A percentile compares a stretch with the other conserved stretches of the same genome.
Evolutionary conservation across 2,888 invertebrate species (phyloP).

Genomic region (Prosopocoilus inquinatus): DNA sequence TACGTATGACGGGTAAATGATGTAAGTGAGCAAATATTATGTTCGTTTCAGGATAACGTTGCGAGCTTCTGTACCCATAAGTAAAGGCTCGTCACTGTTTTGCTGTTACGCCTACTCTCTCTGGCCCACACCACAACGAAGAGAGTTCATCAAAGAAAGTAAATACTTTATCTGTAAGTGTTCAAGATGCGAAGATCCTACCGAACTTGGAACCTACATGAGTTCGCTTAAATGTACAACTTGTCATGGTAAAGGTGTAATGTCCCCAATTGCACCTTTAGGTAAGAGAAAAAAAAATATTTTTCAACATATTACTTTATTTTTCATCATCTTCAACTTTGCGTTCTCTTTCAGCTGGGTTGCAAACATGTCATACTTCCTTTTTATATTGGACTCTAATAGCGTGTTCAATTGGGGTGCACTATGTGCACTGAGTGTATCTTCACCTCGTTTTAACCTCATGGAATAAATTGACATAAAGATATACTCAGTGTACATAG

Average conservation of each 20-base stretch:
- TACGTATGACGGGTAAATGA: too few relatives aligned
- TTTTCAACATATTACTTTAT: too few relatives aligned
- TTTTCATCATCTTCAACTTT: too few relatives aligned
- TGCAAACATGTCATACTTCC: too few relatives aligned
- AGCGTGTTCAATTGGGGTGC: too few relatives aligned
- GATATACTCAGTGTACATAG: too few relatives aligned
- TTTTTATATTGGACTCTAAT: too few relatives aligned
- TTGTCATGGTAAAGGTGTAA: constrained; percentile 66
- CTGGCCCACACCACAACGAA: constrained; percentile 68
- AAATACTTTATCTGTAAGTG: constrained; percentile 82
- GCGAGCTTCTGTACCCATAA: constrained; percentile 66
- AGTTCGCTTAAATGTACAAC: constrained; percentile 77
- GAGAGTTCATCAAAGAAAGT: constrained; percentile 67
- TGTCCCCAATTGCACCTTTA: constrained; percentile 64
- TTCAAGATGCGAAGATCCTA: constrained; percentile 72
- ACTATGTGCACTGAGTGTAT: too few relatives aligned
- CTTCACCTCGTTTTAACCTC: too few relatives aligned
- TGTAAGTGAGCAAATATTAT: background rate
- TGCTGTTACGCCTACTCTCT: constrained; percentile 76
- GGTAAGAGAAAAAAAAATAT: too few relatives aligned
- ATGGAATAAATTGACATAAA: too few relatives aligned
- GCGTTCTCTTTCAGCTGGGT: too few relatives aligned
- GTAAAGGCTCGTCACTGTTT: constrained; percentile 63
- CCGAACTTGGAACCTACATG: constrained; percentile 75
- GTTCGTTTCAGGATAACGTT: constrained; percentile 59